Evolutionary conservation across 2,113 vertebrate species (phyloP), one percentile per base, ranked within the genome.

Genomic region (Saimiri boliviensis): DNA sequence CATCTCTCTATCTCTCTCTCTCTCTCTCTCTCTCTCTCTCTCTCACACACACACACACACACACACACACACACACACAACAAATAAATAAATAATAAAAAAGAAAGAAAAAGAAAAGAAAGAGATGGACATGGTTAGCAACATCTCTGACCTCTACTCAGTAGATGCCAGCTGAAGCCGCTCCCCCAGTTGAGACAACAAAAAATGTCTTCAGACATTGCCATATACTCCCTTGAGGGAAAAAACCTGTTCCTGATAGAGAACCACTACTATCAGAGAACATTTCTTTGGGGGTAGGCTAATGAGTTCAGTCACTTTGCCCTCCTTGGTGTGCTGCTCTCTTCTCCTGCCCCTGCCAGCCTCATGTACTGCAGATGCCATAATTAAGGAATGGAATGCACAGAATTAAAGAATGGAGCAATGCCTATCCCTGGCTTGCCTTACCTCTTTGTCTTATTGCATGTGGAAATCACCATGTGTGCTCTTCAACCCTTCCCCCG

Each of bases 381-480:
- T 13, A 45, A 82, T 32, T 60, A 30, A 37, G 47, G 52, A 60
- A 7, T 1, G n/a, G 0, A 49, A 12, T 35, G 4, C 20, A 23
- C 12, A 14, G 40, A 32, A 52, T 35, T 70, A 27, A 88, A 80
- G 42, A 37, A 37, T 25, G 73, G 56, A 71, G 11, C 4, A 23
- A 2, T 82, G 25, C 13, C 68, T 21, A 10, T 13, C 49, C 25
- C 35, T 20, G 32, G 16, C 71, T 79, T 8, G 2, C 45, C 56
- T 47, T 25, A 13, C 30, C 30, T n/a, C 11, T 68, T 52, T 20
- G 58, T 63, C 47, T 30, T 40, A 1, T 25, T 0, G 25, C 6
- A 1, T 0, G 8, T 40, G 17, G 27, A 58, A 66, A 60, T 20
- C 27, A 17, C 47, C 6, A 11, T 0, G 9, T 12, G 21, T 45